Base-by-base conservation (phyloP, 2,113 vertebrate genomes). In the Herpetotheres cachinnans region DNA sequence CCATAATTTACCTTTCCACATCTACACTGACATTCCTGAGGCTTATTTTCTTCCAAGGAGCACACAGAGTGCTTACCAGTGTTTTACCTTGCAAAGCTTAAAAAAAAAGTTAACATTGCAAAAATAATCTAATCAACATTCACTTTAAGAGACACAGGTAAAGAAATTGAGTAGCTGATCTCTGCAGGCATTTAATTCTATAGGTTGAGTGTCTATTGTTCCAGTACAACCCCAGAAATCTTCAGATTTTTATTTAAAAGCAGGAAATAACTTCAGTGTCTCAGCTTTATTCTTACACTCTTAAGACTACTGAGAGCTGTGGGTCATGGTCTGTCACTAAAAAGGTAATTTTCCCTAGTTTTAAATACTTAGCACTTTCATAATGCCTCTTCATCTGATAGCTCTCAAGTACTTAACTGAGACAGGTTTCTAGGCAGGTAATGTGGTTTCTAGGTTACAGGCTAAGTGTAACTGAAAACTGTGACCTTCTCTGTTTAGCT, bases 371-470 rank as follows among this genome's bases (percentile, higher is more conserved):
- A 90, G 79, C 84, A 66, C 91, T 96, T 95, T 85, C 42, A 86
- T 96, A 96, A 95, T 91, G 89, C 84, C 74, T 95, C 94, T 94
- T 97, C 91, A 96, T 95, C 84, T 7, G 32, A 91, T 95, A 94
- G 86, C 93, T 97, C 89, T 96, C 78, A 96, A 96, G 89, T 95
- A 91, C 84, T 97, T 97, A 86, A 90, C 78, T 82, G 62, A 94
- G 94, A 89, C 77, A 93, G 82, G 80, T 96, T 95, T 96, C 89
- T 84, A 96, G 80, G 83, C 83, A 96, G 90, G 93, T 96, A 93
- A 95, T 95, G 89, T 94, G 89, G 95, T 97, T 97, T 97, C 97
- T 96, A 97, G 91, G 96, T 96, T 96, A 95, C 97, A 96, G 95
- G 91, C 87, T 91, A 96, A 95, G 82, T 88, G 87, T 95, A 91